These are phyloP conservation scores for Cheilosia vernalis DNA, from an alignment of 2,888 invertebrate genomes.

Conservation along the genomic window DNA sequence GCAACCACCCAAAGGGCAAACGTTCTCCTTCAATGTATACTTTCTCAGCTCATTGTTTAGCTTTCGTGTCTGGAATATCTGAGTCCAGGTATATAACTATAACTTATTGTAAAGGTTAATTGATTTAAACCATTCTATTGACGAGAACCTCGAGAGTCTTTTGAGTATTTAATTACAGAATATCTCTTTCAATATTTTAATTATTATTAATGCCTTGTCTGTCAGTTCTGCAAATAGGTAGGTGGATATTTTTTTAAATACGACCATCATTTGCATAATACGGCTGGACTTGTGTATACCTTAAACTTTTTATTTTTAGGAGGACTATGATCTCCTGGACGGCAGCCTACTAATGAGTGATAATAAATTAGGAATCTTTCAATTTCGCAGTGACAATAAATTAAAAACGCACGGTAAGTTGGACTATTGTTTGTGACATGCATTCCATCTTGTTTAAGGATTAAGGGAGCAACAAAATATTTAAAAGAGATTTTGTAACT, in stretches of 20 bases:
- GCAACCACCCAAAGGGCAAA: too few species aligned
- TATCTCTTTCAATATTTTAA: neutral
- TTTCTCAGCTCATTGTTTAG: conserved; percentile 16
- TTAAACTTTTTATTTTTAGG: conserved; percentile 77
- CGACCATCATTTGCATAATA: neutral
- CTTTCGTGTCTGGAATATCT: conserved; percentile 4
- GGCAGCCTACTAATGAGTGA: conserved; percentile 81
- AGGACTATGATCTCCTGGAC: conserved; percentile 82
- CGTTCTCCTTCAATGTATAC: too few species aligned
- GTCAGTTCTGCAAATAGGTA: neutral
- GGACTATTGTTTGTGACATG: neutral
- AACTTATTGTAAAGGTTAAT: conserved; percentile 24
- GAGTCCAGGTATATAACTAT: neutral
- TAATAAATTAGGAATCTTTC: conserved; percentile 83
- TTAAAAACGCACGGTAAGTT: conserved; percentile 83
- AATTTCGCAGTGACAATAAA: conserved; percentile 83
- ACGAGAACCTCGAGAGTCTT: conserved; percentile 50
- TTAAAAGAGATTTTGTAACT: too few species aligned
- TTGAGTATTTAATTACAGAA: conserved; percentile 44
- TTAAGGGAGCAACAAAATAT: too few species aligned
- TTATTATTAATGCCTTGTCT: neutral
- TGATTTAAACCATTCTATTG: conserved; percentile 51
- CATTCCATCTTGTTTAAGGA: too few species aligned
- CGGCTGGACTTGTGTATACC: neutral
- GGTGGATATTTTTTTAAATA: neutral